phyloP scores from a whole-genome alignment of 2,113 vertebrate species.

The Ivindomyrus marchei region DNA sequence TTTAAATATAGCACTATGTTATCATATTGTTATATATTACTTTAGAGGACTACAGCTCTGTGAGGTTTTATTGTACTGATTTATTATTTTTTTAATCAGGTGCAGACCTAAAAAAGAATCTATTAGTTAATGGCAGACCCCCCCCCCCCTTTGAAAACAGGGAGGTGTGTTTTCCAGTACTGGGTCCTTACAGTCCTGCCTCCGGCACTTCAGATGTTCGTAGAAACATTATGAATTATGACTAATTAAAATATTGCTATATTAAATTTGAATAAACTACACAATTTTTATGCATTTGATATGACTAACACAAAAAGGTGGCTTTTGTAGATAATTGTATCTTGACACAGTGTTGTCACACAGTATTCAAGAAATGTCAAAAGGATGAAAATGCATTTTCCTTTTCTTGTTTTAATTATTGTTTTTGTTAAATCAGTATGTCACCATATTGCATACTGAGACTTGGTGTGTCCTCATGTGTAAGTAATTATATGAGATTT shows the following conservation, averaged over 20 bases:
- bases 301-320: neutral
- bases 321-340: neutral
- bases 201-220: neutral
- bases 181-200: neutral
- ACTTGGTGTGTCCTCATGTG: neutral
- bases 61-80: neutral
- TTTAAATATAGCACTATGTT: neutral
- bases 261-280: constrained; percentile 4
- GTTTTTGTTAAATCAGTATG: neutral
- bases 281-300: neutral
- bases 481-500: constrained; percentile 4
- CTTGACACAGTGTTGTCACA: neutral
- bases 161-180: neutral
- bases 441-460: neutral
- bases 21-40: neutral
- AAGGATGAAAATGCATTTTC: neutral
- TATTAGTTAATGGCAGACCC: neutral
- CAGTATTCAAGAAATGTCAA: neutral
- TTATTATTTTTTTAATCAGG: neutral
- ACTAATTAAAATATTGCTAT: neutral
- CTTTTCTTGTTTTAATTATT: neutral
- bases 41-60: neutral
- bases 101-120: neutral
- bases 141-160: neutral
- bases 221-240: neutral